These are phyloP conservation scores for Chaetoderma sp. DNA, from an alignment of 2,888 invertebrate species.

Conservation along the genomic window DNA sequence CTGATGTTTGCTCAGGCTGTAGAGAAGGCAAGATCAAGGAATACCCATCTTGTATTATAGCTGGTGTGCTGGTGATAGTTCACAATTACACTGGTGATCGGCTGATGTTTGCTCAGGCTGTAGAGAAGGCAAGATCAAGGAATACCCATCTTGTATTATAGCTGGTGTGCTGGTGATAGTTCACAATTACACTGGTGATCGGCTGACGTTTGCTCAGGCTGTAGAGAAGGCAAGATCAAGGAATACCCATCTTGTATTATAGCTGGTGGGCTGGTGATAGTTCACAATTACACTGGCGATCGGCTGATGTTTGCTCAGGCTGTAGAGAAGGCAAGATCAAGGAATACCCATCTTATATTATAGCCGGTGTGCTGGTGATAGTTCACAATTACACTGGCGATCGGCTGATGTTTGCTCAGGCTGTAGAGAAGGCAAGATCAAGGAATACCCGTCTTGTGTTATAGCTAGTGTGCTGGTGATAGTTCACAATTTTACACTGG, in stretches of 20 bases:
- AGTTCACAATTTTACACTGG: conserved; percentile 68
- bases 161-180: conserved; percentile 64
- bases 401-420: conserved; percentile 65
- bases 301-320: conserved; percentile 67
- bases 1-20: conserved; percentile 66
- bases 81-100: conserved; percentile 68
- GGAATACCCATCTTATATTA: conserved; percentile 1
- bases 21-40: no score
- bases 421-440: conserved; percentile 63
- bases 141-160: conserved; percentile 29
- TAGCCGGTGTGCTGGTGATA: conserved; percentile 62
- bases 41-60: conserved; percentile 37
- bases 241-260: conserved; percentile 9
- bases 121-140: conserved; percentile 64
- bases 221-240: conserved; percentile 63
- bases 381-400: conserved; percentile 69
- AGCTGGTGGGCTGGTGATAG: conserved; percentile 63
- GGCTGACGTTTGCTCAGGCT: conserved; percentile 66
- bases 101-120: conserved; percentile 66
- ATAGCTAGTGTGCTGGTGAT: conserved; percentile 62
- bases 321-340: conserved; percentile 61
- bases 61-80: conserved; percentile 62
- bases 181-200: conserved; percentile 68
- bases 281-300: conserved; percentile 68
- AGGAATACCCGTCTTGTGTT: no score